Evolutionary conservation across 2,888 invertebrate species (phyloP).

Genomic region (Conomelus anceps): DNA sequence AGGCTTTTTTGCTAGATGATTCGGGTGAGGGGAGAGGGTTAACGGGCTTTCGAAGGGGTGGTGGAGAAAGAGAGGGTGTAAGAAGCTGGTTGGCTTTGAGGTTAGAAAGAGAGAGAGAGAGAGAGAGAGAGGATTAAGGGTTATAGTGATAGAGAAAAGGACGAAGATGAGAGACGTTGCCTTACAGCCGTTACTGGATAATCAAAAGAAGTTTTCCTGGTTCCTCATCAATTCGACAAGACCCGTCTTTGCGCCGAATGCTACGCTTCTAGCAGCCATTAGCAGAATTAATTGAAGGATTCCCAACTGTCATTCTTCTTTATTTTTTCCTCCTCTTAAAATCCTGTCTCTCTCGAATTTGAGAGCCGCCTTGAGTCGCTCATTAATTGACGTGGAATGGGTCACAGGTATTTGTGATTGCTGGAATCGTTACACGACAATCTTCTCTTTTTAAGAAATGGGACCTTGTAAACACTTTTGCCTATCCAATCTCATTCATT

Average conservation of each 20-base stretch:
- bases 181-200: not conserved
- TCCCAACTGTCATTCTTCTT: not conserved
- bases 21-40: not conserved
- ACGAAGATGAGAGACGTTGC: not conserved
- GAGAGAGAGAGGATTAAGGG: not conserved
- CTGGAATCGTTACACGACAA: not conserved
- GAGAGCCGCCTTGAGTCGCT: not conserved
- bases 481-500: not conserved
- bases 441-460: not conserved
- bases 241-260: not conserved
- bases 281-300: not conserved
- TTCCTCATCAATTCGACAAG: not conserved
- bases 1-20: not conserved
- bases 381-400: not conserved
- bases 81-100: not conserved
- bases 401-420: not conserved
- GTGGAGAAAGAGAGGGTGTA: not conserved
- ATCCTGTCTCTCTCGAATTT: not conserved
- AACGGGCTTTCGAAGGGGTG: not conserved
- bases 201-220: not conserved
- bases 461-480: not conserved
- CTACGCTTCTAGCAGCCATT: not conserved
- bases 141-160: not conserved
- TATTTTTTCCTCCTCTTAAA: not conserved
- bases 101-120: not conserved